Evolutionary conservation across 2,113 vertebrate species (phyloP).

Genomic region (Balaeniceps rex): DNA sequence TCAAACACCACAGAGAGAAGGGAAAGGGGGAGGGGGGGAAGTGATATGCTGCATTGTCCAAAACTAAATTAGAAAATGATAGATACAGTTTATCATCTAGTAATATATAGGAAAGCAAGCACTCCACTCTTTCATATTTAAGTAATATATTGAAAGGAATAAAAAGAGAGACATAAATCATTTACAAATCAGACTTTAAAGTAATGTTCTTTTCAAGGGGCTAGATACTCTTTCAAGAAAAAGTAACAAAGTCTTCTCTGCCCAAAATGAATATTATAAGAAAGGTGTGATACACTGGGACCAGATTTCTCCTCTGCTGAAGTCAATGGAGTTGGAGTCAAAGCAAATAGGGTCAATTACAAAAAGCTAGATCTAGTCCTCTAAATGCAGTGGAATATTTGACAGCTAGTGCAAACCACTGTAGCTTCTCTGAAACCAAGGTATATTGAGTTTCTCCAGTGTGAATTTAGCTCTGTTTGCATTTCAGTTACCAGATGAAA

Average conservation of each 20-base stretch:
- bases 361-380: neutral
- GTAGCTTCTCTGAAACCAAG: neutral
- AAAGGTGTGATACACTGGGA: neutral
- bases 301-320: neutral
- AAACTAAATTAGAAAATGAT: constrained; percentile 17
- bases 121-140: neutral
- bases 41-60: neutral
- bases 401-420: neutral
- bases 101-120: neutral
- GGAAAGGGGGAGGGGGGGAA: accelerated
- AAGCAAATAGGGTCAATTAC: neutral
- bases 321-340: neutral
- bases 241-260: neutral
- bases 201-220: neutral
- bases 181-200: neutral
- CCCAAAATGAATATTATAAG: neutral
- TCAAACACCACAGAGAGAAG: neutral
- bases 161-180: neutral
- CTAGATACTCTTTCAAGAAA: neutral
- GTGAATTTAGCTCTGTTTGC: neutral
- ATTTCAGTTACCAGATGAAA: neutral
- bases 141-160: neutral
- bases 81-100: neutral
- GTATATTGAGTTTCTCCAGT: neutral
- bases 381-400: neutral